Evolutionary conservation across 2,888 invertebrate species (phyloP).

Genomic region (Meganola albula): DNA sequence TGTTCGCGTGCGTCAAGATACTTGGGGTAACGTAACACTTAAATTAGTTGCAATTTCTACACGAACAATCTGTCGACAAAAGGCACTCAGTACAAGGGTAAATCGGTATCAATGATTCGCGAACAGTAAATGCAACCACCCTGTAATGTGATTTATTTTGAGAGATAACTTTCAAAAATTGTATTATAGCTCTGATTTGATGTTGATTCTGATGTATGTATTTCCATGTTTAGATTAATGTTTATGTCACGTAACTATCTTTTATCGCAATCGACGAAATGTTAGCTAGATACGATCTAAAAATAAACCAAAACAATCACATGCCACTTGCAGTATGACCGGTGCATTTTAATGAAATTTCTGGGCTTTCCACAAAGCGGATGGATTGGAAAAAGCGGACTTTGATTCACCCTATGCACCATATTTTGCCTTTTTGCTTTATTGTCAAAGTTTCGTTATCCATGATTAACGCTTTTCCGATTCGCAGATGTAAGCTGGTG

Average conservation of each 20-base stretch:
- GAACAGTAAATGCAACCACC: conserved; percentile 30
- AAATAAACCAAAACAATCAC: conserved; percentile 26
- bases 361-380: conserved; percentile 61
- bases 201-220: too few relatives aligned
- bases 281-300: conserved; percentile 13
- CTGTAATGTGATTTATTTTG: too few relatives aligned
- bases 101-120: conserved; percentile 52
- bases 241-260: too few relatives aligned
- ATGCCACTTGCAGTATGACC: conserved; percentile 22
- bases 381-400: conserved; percentile 51
- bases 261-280: too few relatives aligned
- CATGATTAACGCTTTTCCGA: conserved; percentile 20
- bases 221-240: too few relatives aligned
- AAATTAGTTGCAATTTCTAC: conserved; percentile 75
- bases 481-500: not conserved
- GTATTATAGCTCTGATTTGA: too few relatives aligned
- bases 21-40: conserved; percentile 66
- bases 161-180: too few relatives aligned
- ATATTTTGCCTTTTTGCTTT: conserved; percentile 29
- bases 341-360: conserved; percentile 61
- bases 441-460: conserved; percentile 24
- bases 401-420: conserved; percentile 41
- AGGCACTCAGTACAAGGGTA: conserved; percentile 59
- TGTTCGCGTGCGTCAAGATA: conserved; percentile 67
- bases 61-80: conserved; percentile 56